Evolutionary conservation across 1,140 invertebrate species (phyloP).

Genomic region (Zaprionus nigranus): DNA sequence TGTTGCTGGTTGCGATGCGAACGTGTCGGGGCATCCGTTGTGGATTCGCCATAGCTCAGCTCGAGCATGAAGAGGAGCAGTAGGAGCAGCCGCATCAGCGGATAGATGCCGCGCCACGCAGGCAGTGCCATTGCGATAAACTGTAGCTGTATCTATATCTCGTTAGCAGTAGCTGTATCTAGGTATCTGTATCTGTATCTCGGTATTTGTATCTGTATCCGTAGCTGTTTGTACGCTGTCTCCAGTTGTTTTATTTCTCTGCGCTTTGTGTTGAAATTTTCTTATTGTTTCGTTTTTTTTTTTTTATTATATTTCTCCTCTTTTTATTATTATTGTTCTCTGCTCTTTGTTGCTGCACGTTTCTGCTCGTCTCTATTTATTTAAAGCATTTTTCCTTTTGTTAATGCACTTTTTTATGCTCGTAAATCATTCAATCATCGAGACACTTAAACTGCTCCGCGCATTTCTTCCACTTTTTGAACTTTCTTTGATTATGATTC

Average conservation of each 20-base stretch:
- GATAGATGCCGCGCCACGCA: conserved; percentile 1
- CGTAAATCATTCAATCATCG: conserved; percentile 32
- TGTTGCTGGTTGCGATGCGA: conserved; percentile 46
- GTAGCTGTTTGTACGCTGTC: background rate
- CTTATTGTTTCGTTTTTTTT: conserved; percentile 2
- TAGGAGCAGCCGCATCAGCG: conserved; percentile 22
- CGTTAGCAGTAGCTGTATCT: background rate
- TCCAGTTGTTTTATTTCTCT: conserved; percentile 6
- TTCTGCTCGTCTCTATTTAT: conserved; percentile 11
- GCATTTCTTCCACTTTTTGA: conserved; percentile 4
- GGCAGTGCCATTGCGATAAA: conserved; percentile 16
- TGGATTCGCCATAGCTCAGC: conserved; percentile 18
- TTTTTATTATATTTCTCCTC: conserved; percentile 15
- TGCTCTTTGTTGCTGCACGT: conserved; percentile 25
- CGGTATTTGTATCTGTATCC: background rate
- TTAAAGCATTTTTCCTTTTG: conserved; percentile 45
- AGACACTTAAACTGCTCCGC: conserved; percentile 20
- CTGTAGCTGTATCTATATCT: conserved; percentile 5
- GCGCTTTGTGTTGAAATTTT: conserved; percentile 25
- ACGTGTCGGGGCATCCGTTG: conserved; percentile 22
- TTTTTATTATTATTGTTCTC: conserved; percentile 22
- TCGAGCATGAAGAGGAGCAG: conserved; percentile 24
- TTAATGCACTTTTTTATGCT: conserved; percentile 27
- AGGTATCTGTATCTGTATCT: background rate
- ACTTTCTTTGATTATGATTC: conserved; percentile 5